Conservation (phyloP, 2,888 invertebrate species). For the Pseudanteris insignis region DNA sequence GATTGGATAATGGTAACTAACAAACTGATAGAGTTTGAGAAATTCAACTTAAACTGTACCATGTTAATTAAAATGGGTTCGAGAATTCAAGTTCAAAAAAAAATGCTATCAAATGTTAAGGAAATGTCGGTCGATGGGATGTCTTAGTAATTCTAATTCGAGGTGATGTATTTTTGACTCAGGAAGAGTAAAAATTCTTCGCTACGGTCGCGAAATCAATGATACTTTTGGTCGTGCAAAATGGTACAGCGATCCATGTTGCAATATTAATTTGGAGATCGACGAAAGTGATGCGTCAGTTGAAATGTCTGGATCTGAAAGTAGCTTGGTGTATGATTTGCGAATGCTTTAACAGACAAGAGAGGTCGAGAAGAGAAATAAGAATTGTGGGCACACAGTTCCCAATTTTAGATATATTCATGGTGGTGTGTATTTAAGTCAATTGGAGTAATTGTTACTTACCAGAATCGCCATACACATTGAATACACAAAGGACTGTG, state of each 20-base stretch:
- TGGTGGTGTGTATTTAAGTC: too few relatives aligned
- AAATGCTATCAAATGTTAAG: not conserved
- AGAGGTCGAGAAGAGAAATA: conserved; percentile 5
- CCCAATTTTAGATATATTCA: too few relatives aligned
- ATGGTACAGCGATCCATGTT: not conserved
- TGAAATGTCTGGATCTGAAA: conserved; percentile 1
- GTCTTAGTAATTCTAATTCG: conserved; percentile 24
- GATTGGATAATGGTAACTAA: too few relatives aligned
- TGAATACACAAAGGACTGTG: conserved; percentile 73
- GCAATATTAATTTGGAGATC: too few relatives aligned
- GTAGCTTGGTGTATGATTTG: not conserved
- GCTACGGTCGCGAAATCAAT: conserved; percentile 9
- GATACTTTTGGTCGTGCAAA: not conserved
- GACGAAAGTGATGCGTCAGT: not conserved
- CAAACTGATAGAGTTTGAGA: too few relatives aligned
- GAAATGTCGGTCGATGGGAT: conserved; percentile 5
- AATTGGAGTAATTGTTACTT: conserved; percentile 64
- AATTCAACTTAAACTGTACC: too few relatives aligned
- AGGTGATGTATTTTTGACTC: conserved; percentile 31
- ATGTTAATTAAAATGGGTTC: too few relatives aligned
- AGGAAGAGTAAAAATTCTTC: conserved; percentile 15
- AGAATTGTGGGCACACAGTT: not conserved
- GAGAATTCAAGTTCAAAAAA: too few relatives aligned
- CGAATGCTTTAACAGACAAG: conserved; percentile 5
- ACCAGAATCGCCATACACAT: conserved; percentile 90